A percentile compares a stretch with the other conserved stretches of the same genome.
These are phyloP conservation scores for Pseudochromis fuscus DNA, from an alignment of 2,797 vertebrate genomes.

Conservation along the genomic window DNA sequence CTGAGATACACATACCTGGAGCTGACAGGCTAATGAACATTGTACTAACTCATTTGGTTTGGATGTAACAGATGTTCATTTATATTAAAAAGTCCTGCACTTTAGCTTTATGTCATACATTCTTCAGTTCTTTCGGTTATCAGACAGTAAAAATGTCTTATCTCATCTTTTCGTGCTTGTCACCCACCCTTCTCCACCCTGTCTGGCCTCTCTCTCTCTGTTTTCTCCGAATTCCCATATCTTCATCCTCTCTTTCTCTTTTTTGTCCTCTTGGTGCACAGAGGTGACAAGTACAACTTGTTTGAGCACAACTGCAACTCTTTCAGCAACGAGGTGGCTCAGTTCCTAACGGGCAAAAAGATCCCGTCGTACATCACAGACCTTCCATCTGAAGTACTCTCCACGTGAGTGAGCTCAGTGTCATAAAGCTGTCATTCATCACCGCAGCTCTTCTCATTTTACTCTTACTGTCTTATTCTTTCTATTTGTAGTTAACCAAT, in stretches of 20 bases:
- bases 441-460: neutral
- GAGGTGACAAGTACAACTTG: constrained; percentile 90
- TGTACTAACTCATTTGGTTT: too few species aligned
- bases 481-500: neutral
- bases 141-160: neutral
- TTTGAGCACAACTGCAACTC: constrained; percentile 98
- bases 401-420: constrained; percentile 89
- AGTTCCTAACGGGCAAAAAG: constrained; percentile 93
- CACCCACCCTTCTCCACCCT: neutral
- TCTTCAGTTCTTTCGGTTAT: neutral
- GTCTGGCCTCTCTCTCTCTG: neutral
- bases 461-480: neutral
- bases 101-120: neutral
- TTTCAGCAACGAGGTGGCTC: constrained; percentile 95
- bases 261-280: constrained; percentile 52
- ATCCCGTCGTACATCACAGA: constrained; percentile 98
- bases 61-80: too few species aligned
- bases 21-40: too few species aligned
- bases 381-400: constrained; percentile 93
- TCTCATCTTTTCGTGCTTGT: constrained; percentile 13
- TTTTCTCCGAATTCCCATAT: neutral
- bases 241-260: neutral
- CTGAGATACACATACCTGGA: too few species aligned
- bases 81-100: neutral
- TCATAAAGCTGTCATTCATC: neutral